Conservation (phyloP, 2,888 invertebrate genomes). For the Nomada ruficornis region DNA sequence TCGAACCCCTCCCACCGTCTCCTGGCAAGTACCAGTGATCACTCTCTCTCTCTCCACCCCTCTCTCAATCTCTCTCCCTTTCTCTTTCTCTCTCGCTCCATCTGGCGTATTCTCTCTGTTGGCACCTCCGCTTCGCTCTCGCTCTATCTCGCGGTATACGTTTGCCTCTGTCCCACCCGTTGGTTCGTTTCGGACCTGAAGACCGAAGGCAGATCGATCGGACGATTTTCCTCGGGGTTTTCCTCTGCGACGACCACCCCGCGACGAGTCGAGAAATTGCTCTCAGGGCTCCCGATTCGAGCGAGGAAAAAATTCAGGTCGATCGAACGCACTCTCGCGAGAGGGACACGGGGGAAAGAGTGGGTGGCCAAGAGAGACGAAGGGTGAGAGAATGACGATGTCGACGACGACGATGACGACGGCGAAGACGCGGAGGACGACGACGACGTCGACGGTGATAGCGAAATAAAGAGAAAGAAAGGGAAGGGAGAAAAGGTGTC, state of each 20-base stretch:
- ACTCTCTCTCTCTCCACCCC: constrained; percentile 37
- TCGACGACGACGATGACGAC: neutral
- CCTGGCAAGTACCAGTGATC: constrained; percentile 55
- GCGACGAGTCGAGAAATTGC: constrained; percentile 80
- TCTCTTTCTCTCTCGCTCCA: constrained; percentile 33
- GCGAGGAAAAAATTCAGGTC: constrained; percentile 74
- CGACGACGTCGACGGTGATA: constrained; percentile 19
- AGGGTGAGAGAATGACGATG: constrained; percentile 1
- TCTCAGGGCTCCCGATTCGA: constrained; percentile 76
- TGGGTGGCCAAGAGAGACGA: constrained; percentile 38
- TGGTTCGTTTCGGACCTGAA: constrained; percentile 81
- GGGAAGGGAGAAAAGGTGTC: constrained; percentile 56
- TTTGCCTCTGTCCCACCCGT: constrained; percentile 46
- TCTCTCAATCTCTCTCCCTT: constrained; percentile 42
- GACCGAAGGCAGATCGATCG: constrained; percentile 84
- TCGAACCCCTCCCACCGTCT: constrained; percentile 48
- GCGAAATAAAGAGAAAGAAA: constrained; percentile 33
- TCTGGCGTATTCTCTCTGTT: constrained; percentile 39
- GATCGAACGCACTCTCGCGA: constrained; percentile 75
- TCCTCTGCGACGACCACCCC: constrained; percentile 82
- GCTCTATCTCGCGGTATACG: constrained; percentile 25
- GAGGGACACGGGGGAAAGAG: constrained; percentile 60
- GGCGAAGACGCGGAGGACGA: constrained; percentile 7
- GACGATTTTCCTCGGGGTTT: constrained; percentile 84
- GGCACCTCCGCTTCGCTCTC: constrained; percentile 43